Base-by-base conservation (phyloP, 2,113 vertebrate genomes). In the Toxostoma redivivum region DNA sequence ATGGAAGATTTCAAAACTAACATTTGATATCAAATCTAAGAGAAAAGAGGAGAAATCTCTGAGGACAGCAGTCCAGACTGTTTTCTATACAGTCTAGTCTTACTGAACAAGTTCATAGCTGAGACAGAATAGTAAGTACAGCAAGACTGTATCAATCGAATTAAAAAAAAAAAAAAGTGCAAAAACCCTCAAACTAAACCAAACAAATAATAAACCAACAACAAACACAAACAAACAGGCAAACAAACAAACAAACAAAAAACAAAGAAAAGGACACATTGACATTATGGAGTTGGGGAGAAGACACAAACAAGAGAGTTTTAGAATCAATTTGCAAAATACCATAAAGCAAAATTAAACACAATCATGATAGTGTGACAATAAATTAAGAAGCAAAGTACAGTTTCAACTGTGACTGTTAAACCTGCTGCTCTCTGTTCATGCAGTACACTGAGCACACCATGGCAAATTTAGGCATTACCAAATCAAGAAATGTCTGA, bases 1-100 rank as follows among this genome's bases (percentile, higher is more conserved):
- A 81, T 57, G 23, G 85, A 95, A 76, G 23, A 93, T 64, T 92
- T 86, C 71, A 83, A 83, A 92, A 83, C 50, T 50, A 86, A 81
- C 51, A 45, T 60, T 74, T 84, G 73, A 60, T 42, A 92, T 66
- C 16, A 78, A 84, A 94, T 80, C 45, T 57, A 40, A 92, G 38
- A 82, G 28, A 73, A 64, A 79, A 73, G 7, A 72, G 15, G 5
- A 65, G 4, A 88, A 72, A 78, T 42, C 54, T 88, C 82, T 27
- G 35, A 80, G 71, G 76, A 88, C 31, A 86, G 11, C 22, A 71
- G 65, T 78, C 24, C 53, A 71, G 47, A 72, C 25, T 79, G 24
- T 48, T 67, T 85, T 54, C 31, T 56, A 20, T 54, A 8, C 71
- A 64, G 40, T 72, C 74, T 6, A 5, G 31, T 72, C 53, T 74